Evolutionary conservation across 2,797 vertebrate genomes (phyloP).

Genomic region (Tauraco hartlaubi): DNA sequence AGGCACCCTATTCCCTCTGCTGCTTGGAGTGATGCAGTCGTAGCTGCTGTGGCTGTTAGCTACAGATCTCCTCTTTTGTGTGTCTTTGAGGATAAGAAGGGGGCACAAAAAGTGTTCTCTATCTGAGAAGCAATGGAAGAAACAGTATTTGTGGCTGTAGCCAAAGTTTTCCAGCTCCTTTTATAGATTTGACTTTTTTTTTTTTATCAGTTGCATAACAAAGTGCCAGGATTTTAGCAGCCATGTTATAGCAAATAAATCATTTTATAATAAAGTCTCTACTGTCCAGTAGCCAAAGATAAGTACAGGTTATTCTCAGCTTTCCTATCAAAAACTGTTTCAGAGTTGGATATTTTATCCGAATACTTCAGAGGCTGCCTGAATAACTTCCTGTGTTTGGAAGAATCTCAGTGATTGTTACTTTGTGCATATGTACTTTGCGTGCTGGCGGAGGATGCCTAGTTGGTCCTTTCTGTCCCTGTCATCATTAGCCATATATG

Average conservation of each 20-base stretch:
- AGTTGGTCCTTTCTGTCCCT: not conserved
- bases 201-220: not conserved
- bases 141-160: not conserved
- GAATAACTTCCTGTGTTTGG: not conserved
- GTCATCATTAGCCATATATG: not conserved
- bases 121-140: not conserved
- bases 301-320: slow-evolving; percentile 24
- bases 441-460: not conserved
- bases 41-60: slow-evolving; percentile 8
- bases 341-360: slow-evolving; percentile 17
- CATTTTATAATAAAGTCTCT: not conserved
- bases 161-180: not conserved
- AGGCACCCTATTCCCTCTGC: not conserved
- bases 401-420: not conserved
- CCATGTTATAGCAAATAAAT: not conserved
- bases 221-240: slow-evolving; percentile 23
- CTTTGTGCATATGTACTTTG: not conserved
- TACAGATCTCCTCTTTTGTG: not conserved
- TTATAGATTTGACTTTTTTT: not conserved
- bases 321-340: slow-evolving; percentile 42
- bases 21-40: not conserved
- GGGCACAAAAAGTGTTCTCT: not conserved
- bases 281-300: slow-evolving; percentile 12
- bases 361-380: slow-evolving; percentile 19
- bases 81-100: not conserved